Percentiles rank a stretch among this genome's conserved stretches.
Evolutionary conservation across 1,140 invertebrate genomes (phyloP).

Genomic region (Whitmania pigra): DNA sequence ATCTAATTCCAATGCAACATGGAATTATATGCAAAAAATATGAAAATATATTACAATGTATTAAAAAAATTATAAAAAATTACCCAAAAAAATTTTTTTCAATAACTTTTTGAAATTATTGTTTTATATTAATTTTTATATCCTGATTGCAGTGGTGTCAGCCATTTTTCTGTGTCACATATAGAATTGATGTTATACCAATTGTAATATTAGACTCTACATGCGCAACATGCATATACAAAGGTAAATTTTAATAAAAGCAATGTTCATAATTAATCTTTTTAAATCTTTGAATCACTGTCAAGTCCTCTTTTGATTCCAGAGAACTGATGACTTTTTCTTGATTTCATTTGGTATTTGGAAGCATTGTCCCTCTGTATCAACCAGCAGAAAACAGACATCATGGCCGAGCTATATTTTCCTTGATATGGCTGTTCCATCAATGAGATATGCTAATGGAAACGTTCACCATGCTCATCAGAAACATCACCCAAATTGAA

Average conservation of each 20-base stretch:
- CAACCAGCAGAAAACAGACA: neutral
- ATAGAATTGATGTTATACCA: neutral
- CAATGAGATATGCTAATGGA: neutral
- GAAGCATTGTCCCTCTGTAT: neutral
- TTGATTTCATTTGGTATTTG: neutral
- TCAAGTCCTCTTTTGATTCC: constrained; percentile 6
- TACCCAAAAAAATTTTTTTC: too few relatives aligned
- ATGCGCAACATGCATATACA: neutral
- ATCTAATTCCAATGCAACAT: too few relatives aligned
- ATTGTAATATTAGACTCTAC: neutral
- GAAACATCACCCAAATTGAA: neutral
- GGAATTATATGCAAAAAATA: too few relatives aligned
- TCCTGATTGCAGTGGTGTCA: too few relatives aligned
- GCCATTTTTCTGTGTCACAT: too few relatives aligned
- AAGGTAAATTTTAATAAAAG: neutral
- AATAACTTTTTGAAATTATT: too few relatives aligned
- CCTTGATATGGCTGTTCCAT: neutral
- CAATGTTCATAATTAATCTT: neutral
- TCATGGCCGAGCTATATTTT: constrained; percentile 5
- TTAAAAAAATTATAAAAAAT: too few relatives aligned
- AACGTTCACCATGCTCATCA: constrained; percentile 4
- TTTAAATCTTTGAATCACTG: neutral
- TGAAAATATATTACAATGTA: too few relatives aligned
- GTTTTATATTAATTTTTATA: too few relatives aligned
- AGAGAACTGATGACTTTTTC: neutral